Conservation (phyloP, 2,113 vertebrate genomes). For the Vulpes lagopus region DNA sequence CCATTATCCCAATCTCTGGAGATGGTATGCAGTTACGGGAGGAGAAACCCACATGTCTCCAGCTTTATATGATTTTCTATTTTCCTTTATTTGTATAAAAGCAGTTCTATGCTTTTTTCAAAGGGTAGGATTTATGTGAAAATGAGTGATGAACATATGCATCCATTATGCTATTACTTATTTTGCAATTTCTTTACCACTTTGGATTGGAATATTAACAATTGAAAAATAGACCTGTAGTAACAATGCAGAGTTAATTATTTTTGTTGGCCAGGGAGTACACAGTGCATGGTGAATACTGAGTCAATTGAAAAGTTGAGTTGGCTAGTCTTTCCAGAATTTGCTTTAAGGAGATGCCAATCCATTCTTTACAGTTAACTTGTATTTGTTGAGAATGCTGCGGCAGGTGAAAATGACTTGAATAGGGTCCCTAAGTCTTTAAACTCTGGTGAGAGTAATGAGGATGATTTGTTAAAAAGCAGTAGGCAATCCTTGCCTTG, state of each 20-base stretch:
- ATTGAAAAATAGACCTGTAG: neutral
- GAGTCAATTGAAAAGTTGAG: neutral
- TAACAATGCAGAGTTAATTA: neutral
- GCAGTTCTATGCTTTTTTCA: neutral
- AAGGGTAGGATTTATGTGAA: neutral
- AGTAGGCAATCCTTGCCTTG: neutral
- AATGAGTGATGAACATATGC: neutral
- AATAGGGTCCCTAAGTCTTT: neutral
- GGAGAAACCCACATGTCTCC: neutral
- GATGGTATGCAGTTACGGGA: neutral
- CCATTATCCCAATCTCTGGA: neutral
- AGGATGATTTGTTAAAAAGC: neutral
- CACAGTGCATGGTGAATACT: neutral
- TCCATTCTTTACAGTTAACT: neutral
- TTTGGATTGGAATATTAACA: neutral
- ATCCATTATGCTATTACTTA: neutral
- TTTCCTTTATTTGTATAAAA: neutral
- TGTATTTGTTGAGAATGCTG: neutral
- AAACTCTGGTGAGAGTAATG: neutral
- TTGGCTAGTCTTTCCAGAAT: neutral
- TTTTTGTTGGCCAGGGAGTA: neutral
- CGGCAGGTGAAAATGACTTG: neutral
- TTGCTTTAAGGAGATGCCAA: neutral
- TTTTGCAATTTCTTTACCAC: neutral
- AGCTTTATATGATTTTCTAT: neutral